Percentiles rank a stretch among this genome's conserved stretches.
These are phyloP conservation scores for Hypselothyrea guttata DNA, from an alignment of 2,888 invertebrate genomes.

Conservation along the genomic window DNA sequence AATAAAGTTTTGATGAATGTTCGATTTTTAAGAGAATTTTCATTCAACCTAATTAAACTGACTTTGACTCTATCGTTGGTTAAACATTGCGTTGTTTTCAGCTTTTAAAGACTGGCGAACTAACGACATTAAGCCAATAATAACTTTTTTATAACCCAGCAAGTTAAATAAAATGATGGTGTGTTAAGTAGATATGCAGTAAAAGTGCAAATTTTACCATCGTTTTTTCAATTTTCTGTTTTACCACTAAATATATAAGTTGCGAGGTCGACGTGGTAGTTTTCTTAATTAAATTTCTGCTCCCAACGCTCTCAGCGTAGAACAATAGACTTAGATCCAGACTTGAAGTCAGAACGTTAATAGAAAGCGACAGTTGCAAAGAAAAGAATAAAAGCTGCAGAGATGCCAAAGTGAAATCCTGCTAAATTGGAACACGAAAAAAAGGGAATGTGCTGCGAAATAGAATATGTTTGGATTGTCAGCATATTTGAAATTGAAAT, in stretches of 20 bases:
- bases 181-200: no score
- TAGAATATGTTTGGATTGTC: conserved; percentile 44
- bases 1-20: no score
- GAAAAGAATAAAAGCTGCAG: conserved; percentile 5
- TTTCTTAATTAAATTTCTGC: conserved; percentile 38
- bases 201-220: conserved; percentile 5
- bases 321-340: conserved; percentile 24
- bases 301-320: conserved; percentile 8
- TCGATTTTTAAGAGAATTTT: no score
- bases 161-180: no score
- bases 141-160: no score
- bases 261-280: conserved; percentile 1
- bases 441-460: conserved; percentile 15
- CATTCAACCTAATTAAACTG: no score
- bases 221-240: conserved; percentile 4
- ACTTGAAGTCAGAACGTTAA: conserved; percentile 23
- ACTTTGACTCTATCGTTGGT: no score
- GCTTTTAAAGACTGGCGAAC: no score
- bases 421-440: conserved; percentile 37
- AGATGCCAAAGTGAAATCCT: conserved; percentile 3
- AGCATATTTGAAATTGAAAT: conserved; percentile 63
- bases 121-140: no score
- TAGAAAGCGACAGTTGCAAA: conserved; percentile 21
- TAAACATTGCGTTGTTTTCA: no score
- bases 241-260: neutral